Percentiles rank a stretch among this genome's conserved stretches.
Evolutionary conservation across 2,113 vertebrate species (phyloP).

Genomic region (Antigone vipio): DNA sequence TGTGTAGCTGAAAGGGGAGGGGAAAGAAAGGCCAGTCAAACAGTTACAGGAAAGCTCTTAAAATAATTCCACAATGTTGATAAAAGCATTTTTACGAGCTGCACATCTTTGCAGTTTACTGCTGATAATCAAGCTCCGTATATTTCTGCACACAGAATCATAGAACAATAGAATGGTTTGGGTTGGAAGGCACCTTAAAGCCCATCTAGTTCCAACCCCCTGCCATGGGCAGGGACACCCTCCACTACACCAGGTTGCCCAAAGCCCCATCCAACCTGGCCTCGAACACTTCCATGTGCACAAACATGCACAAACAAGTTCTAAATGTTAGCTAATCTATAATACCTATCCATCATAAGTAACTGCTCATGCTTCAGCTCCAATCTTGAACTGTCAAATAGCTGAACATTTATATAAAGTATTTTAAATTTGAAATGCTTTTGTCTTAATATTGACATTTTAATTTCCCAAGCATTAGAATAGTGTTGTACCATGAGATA

Average conservation of each 20-base stretch:
- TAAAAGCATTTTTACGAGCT: neutral
- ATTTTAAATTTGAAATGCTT: neutral
- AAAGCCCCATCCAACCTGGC: too few relatives aligned
- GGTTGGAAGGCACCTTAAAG: too few relatives aligned
- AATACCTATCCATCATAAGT: neutral
- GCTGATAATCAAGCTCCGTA: neutral
- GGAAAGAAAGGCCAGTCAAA: neutral
- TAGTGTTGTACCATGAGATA: neutral
- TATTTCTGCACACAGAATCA: neutral
- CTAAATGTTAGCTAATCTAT: neutral
- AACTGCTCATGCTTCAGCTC: neutral
- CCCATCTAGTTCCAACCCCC: too few relatives aligned
- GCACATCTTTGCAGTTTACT: neutral
- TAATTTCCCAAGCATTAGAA: neutral
- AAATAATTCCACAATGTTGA: neutral
- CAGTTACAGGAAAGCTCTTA: neutral
- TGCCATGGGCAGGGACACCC: too few relatives aligned
- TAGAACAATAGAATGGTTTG: too few relatives aligned
- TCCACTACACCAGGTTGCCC: too few relatives aligned
- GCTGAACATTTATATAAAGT: neutral
- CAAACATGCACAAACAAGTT: neutral
- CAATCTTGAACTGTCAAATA: neutral
- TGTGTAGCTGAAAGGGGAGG: neutral
- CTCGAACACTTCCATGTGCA: too few relatives aligned
- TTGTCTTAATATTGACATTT: neutral